phyloP scores from a whole-genome alignment of 2,888 invertebrate genomes.

The Congeria kusceri region DNA sequence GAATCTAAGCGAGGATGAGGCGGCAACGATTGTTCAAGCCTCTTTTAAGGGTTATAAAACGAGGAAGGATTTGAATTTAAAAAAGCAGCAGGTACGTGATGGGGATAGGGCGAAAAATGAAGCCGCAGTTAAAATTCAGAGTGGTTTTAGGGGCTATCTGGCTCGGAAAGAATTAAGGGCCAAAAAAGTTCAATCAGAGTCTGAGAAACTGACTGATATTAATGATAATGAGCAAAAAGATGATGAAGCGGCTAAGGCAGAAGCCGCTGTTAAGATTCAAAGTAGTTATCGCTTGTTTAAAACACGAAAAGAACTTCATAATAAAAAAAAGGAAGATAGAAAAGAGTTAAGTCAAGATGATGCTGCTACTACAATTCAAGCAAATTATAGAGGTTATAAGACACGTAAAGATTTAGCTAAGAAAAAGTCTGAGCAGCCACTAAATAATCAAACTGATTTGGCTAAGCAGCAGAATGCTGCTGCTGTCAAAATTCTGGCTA shows the following conservation, averaged over 20 bases:
- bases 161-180: slow-evolving; percentile 35
- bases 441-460: slow-evolving; percentile 14
- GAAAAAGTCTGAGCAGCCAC: slow-evolving; percentile 6
- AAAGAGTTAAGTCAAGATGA: slow-evolving; percentile 20
- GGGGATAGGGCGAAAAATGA: slow-evolving; percentile 24
- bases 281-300: slow-evolving; percentile 40
- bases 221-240: slow-evolving; percentile 13
- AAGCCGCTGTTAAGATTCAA: slow-evolving; percentile 44
- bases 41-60: slow-evolving; percentile 44
- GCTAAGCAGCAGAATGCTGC: slow-evolving; percentile 19
- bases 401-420: slow-evolving; percentile 40
- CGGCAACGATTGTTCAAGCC: slow-evolving; percentile 51
- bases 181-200: neutral
- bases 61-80: slow-evolving; percentile 23
- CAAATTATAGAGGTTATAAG: slow-evolving; percentile 50
- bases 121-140: slow-evolving; percentile 50
- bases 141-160: slow-evolving; percentile 47
- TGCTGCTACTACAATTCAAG: slow-evolving; percentile 52
- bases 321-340: slow-evolving; percentile 19
- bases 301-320: slow-evolving; percentile 35
- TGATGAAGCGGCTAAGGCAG: slow-evolving; percentile 13
- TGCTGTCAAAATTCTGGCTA: slow-evolving; percentile 28
- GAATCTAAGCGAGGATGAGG: slow-evolving; percentile 17
- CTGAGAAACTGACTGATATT: slow-evolving; percentile 14
- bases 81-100: slow-evolving; percentile 46